A percentile compares a stretch with the other conserved stretches of the same genome.
phyloP scores from a whole-genome alignment of 1,140 invertebrate species.

The Tetramorium simillimum region DNA sequence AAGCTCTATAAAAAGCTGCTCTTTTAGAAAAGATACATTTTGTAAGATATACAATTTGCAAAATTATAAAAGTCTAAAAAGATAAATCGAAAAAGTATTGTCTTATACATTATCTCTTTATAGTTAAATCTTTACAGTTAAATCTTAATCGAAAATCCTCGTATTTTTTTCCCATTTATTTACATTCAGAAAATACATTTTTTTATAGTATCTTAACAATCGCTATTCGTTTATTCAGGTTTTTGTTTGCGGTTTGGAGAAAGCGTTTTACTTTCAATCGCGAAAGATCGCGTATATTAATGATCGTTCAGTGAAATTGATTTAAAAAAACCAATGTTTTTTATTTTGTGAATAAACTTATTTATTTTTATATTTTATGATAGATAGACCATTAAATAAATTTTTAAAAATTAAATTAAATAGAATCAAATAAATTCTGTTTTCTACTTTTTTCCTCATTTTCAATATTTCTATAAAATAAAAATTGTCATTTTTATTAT shows the following conservation, averaged over 20 bases:
- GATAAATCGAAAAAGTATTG: neutral
- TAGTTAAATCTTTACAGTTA: no score
- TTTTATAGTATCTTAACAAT: neutral
- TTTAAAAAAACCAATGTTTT: neutral
- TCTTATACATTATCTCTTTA: neutral
- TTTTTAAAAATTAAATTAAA: neutral
- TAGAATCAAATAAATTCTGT: no score
- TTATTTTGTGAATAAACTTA: neutral
- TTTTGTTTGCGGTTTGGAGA: constrained; percentile 7
- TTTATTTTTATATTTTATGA: neutral
- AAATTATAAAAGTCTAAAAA: neutral
- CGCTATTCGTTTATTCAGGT: neutral
- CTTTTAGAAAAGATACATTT: neutral
- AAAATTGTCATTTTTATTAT: neutral
- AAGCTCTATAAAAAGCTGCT: no score
- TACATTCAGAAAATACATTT: neutral
- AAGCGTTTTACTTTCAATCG: neutral
- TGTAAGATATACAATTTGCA: neutral
- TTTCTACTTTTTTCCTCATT: no score
- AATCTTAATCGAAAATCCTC: neutral
- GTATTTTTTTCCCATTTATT: neutral
- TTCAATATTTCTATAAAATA: neutral
- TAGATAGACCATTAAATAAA: neutral
- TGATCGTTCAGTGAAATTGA: neutral
- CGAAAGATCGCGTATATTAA: neutral